Percentiles rank a stretch among this genome's conserved stretches.
Evolutionary conservation across 2,888 invertebrate species (phyloP).

Genomic region (Drosophila recens): DNA sequence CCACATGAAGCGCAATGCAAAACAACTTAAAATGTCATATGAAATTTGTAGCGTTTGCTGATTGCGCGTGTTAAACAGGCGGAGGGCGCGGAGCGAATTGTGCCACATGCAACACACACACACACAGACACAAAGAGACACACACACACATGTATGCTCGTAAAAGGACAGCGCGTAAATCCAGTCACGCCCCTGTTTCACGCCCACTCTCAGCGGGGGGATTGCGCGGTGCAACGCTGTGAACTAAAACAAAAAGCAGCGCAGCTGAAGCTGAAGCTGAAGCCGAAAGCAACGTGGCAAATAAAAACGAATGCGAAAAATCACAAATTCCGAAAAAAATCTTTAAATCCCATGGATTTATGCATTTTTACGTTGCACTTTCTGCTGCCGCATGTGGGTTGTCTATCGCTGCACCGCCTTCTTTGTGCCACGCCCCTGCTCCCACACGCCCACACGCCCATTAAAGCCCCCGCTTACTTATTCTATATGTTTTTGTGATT

Average conservation of each 20-base stretch:
- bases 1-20: conserved; percentile 60
- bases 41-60: conserved; percentile 76
- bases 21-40: conserved; percentile 80
- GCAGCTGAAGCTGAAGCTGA: conserved; percentile 10
- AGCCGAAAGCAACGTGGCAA: conserved; percentile 62
- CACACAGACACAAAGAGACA: conserved; percentile 16
- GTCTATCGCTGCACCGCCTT: conserved; percentile 54
- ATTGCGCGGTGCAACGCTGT: background rate
- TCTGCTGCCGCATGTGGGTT: conserved; percentile 66
- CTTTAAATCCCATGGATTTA: conserved; percentile 79
- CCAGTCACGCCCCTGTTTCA: conserved; percentile 57
- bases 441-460: conserved; percentile 30
- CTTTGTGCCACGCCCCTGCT: conserved; percentile 9
- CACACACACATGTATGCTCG: conserved; percentile 24
- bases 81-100: conserved; percentile 12
- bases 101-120: conserved; percentile 7
- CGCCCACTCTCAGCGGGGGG: conserved; percentile 26
- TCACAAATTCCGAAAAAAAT: conserved; percentile 78
- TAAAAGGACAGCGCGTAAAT: conserved; percentile 63
- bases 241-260: conserved; percentile 60
- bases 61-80: conserved; percentile 75
- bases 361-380: conserved; percentile 79
- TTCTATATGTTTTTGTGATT: conserved; percentile 59
- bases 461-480: conserved; percentile 34
- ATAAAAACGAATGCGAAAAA: conserved; percentile 74